Conservation (phyloP, 2,888 invertebrate genomes). For the Ophraella communa region DNA sequence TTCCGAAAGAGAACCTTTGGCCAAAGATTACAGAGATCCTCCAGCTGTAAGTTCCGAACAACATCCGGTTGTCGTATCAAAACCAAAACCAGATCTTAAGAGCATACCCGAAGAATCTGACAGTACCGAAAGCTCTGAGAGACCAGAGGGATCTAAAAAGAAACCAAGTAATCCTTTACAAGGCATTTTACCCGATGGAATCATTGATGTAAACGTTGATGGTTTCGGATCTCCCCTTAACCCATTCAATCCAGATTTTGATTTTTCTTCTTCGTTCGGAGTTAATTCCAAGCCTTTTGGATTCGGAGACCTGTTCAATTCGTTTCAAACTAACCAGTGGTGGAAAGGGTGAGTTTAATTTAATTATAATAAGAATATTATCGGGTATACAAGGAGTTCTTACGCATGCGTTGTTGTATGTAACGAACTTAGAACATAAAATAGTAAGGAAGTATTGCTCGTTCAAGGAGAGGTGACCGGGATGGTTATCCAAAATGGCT, state of each 20-base stretch:
- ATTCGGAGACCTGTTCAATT: conserved; percentile 31
- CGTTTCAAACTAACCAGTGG: conserved; percentile 34
- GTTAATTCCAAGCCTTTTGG: conserved; percentile 30
- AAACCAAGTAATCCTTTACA: conserved; percentile 36
- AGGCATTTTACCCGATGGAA: conserved; percentile 47
- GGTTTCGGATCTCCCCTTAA: conserved; percentile 31
- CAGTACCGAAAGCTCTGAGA: background rate
- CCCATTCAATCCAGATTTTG: conserved; percentile 23
- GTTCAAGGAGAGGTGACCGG: no score
- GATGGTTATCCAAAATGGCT: no score
- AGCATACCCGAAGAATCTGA: background rate
- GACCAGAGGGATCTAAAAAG: no score
- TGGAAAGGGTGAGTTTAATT: conserved; percentile 35
- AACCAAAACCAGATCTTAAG: conserved; percentile 29
- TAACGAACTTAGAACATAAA: no score
- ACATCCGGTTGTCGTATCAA: conserved; percentile 44
- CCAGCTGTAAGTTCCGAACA: conserved; percentile 43
- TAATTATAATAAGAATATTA: no score
- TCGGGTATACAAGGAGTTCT: no score
- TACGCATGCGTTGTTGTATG: no score
- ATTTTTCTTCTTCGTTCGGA: conserved; percentile 28
- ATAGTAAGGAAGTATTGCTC: no score
- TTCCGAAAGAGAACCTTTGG: conserved; percentile 49
- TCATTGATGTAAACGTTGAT: conserved; percentile 50
- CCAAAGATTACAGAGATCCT: conserved; percentile 53